A percentile compares a stretch with the other conserved stretches of the same genome.
Evolutionary conservation across 1,140 invertebrate species (phyloP).

Genomic region (Acromyrmex echinatior): DNA sequence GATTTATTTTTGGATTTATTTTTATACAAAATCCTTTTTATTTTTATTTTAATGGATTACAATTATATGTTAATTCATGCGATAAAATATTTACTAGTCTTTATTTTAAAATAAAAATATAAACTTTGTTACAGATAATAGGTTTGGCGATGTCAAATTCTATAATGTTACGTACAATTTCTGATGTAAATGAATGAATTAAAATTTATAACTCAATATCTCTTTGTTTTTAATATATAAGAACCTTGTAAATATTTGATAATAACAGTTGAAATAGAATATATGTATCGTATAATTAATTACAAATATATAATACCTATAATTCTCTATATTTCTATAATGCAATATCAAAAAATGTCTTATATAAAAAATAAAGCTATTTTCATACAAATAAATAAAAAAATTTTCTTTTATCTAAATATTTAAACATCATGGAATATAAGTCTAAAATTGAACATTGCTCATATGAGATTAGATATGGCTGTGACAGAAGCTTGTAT

Average conservation of each 20-base stretch:
- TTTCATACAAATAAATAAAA: neutral
- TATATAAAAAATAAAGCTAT: neutral
- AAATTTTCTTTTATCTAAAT: neutral
- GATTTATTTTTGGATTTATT: too few relatives aligned
- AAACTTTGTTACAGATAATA: constrained; percentile 60
- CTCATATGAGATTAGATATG: neutral
- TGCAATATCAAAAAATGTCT: neutral
- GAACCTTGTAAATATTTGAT: neutral
- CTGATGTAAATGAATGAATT: neutral
- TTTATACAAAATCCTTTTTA: too few relatives aligned
- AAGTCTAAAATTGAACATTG: neutral
- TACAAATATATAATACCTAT: neutral
- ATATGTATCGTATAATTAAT: neutral
- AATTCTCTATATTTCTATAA: neutral
- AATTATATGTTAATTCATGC: neutral
- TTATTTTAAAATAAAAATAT: neutral
- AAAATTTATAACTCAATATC: neutral
- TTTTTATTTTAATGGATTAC: neutral
- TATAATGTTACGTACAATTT: constrained; percentile 61
- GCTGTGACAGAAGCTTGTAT: neutral
- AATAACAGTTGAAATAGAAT: neutral
- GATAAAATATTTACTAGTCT: neutral
- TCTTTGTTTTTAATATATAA: neutral
- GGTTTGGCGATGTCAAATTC: constrained; percentile 66
- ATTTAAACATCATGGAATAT: neutral